Conservation (phyloP, 2,888 invertebrate genomes). For the Pardosa pseudoannulata region DNA sequence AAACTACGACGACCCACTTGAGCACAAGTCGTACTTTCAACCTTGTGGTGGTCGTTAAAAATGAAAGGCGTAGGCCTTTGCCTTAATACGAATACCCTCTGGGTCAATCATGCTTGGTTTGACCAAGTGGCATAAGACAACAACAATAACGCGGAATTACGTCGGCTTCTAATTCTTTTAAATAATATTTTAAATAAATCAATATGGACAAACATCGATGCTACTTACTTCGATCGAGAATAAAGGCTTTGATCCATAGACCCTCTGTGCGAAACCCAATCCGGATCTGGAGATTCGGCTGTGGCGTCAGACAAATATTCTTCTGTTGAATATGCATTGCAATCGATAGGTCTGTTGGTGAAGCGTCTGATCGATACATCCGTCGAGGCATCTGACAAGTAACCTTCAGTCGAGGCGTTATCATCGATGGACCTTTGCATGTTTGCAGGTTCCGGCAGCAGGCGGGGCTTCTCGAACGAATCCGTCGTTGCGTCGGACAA, state of each 20-base stretch:
- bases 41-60: no score
- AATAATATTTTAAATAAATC: no score
- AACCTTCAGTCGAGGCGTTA: slow-evolving; percentile 54
- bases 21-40: no score
- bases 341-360: slow-evolving; percentile 15
- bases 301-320: slow-evolving; percentile 62
- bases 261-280: slow-evolving; percentile 42
- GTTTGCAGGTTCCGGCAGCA: background rate
- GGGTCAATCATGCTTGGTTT: no score
- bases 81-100: no score
- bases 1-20: no score
- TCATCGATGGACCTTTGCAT: slow-evolving; percentile 23
- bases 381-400: slow-evolving; percentile 55
- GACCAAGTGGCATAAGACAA: no score
- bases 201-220: no score
- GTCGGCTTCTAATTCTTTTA: no score
- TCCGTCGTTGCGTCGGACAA: slow-evolving; percentile 63
- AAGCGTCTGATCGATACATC: slow-evolving; percentile 57
- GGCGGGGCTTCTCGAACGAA: slow-evolving; percentile 61
- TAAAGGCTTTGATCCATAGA: background rate
- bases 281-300: slow-evolving; percentile 62
- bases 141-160: no score
- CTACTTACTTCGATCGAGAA: background rate
- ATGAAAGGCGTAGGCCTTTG: no score
- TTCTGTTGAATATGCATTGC: slow-evolving; percentile 37